These are phyloP conservation scores for Rhea americana DNA, from an alignment of 2,113 vertebrate genomes.

Conservation along the genomic window DNA sequence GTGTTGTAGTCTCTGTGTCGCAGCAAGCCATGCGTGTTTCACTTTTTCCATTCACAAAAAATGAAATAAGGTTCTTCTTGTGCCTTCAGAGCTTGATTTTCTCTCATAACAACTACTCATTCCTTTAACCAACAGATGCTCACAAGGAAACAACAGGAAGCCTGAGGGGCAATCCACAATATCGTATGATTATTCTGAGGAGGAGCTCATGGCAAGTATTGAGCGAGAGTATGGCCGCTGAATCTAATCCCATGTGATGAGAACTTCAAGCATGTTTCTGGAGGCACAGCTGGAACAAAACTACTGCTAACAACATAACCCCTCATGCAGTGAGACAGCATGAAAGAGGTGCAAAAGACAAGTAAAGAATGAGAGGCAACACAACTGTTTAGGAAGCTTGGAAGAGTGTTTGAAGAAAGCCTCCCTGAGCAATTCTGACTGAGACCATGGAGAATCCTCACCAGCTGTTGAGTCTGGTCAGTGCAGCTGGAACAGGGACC, in stretches of 20 bases:
- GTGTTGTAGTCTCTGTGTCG: neutral
- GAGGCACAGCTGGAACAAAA: neutral
- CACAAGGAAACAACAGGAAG: slow-evolving; percentile 1
- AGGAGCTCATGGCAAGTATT: slow-evolving; percentile 83
- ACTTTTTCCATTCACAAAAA: neutral
- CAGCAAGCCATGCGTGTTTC: neutral
- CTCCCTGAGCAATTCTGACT: neutral
- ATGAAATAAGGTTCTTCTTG: neutral
- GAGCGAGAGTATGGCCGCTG: slow-evolving; percentile 76
- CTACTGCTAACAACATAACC: neutral
- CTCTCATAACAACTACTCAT: neutral
- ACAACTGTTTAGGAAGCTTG: neutral
- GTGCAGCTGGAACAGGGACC: neutral
- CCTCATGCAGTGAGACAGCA: rapidly evolving
- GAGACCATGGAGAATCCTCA: neutral
- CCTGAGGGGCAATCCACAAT: neutral
- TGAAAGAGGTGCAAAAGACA: neutral
- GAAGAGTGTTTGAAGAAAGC: neutral
- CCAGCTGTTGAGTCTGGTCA: neutral
- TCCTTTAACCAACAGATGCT: slow-evolving; percentile 47
- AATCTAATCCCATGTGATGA: rapidly evolving
- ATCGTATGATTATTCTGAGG: slow-evolving; percentile 71
- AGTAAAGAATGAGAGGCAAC: rapidly evolving
- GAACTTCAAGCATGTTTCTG: neutral
- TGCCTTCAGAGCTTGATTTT: neutral